Conservation (phyloP, 1,140 invertebrate species). For the Muscidifurax raptorellus region DNA sequence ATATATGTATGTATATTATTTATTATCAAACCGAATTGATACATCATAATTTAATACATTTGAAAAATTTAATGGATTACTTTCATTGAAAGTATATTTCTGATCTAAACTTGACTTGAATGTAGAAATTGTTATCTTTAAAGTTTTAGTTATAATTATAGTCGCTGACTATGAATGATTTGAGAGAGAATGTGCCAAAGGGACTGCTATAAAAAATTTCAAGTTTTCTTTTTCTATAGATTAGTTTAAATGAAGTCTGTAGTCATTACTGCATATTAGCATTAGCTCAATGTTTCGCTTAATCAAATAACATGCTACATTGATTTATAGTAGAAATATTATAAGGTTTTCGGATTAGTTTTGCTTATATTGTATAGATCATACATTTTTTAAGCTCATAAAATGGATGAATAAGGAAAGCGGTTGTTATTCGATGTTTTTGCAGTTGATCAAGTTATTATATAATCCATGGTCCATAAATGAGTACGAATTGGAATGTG, state of each 20-base stretch:
- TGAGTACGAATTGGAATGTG: conserved; percentile 1
- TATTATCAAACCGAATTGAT: conserved; percentile 19
- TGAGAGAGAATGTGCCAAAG: conserved; percentile 49
- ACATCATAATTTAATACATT: conserved; percentile 2
- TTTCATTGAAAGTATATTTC: conserved; percentile 3
- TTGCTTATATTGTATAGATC: conserved; percentile 30
- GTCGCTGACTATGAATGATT: conserved; percentile 23
- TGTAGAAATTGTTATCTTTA: conserved; percentile 40
- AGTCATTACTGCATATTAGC: conserved; percentile 13
- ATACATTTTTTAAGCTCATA: conserved; percentile 26
- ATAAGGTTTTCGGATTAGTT: conserved; percentile 33
- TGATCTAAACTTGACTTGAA: not conserved
- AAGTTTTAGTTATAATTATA: conserved; percentile 32
- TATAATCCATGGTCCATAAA: conserved; percentile 4
- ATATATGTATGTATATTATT: conserved; percentile 20
- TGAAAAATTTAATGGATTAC: conserved; percentile 15
- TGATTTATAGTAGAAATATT: conserved; percentile 35
- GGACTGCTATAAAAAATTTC: conserved; percentile 33
- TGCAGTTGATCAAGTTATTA: conserved; percentile 21
- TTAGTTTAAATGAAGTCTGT: conserved; percentile 37
- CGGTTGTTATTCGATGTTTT: conserved; percentile 30
- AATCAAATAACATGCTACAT: conserved; percentile 34
- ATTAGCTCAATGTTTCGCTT: conserved; percentile 25
- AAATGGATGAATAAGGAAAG: conserved; percentile 5
- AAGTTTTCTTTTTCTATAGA: conserved; percentile 37